phyloP scores from a whole-genome alignment of 2,797 vertebrate species.

The Channallabes apus region DNA sequence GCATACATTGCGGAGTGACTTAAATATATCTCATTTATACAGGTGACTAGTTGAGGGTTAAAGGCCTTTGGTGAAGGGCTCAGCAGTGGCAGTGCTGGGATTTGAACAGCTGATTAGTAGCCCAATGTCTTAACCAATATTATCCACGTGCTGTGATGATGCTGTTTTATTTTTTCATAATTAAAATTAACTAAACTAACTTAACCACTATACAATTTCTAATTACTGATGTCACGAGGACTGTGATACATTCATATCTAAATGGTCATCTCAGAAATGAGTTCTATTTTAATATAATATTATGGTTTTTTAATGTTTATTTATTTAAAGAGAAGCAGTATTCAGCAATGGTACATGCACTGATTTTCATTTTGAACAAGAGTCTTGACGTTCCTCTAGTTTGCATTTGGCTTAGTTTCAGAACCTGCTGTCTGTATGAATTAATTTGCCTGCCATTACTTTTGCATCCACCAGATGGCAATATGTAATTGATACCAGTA shows the following conservation, averaged over 20 bases:
- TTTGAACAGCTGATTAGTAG: neutral
- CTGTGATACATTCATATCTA: neutral
- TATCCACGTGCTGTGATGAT: neutral
- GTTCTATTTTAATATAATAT: neutral
- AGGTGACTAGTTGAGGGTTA: neutral
- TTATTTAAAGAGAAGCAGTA: neutral
- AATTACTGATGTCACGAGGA: neutral
- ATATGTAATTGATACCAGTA: constrained; percentile 51
- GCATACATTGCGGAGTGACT: neutral
- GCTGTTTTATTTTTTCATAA: neutral
- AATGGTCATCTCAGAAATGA: neutral
- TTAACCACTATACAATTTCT: neutral
- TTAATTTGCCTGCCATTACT: constrained; percentile 40
- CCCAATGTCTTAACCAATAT: neutral
- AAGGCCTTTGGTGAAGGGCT: neutral
- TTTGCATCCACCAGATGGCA: constrained; percentile 57
- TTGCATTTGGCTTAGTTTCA: constrained; percentile 38
- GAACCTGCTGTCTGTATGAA: constrained; percentile 37
- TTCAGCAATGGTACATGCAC: neutral
- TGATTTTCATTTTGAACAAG: constrained; percentile 7
- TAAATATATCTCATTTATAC: neutral
- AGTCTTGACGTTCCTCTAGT: neutral
- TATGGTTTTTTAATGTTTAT: neutral
- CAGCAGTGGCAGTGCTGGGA: neutral
- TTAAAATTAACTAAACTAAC: neutral